Evolutionary conservation across 2,797 vertebrate species (phyloP), one percentile per base, ranked within the genome.

Genomic region (Pseudochromis fuscus): DNA sequence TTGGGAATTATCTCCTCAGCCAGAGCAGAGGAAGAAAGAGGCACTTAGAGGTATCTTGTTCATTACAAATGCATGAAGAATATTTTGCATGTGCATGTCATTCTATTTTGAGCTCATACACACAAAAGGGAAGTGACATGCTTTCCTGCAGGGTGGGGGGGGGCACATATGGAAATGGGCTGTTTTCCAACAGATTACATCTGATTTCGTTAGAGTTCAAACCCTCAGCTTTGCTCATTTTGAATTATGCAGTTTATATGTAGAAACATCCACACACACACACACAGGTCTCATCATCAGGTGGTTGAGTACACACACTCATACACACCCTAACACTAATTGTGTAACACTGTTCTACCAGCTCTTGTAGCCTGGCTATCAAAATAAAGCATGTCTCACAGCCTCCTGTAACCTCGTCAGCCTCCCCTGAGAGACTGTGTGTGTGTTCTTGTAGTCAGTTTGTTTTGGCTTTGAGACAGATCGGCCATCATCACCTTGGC

Each of bases 401-500:
- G 76, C 85, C 89, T 77, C 45, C 66, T 37, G 60, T 91, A 90
- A 89, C 90, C 89, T 86, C 77, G 66, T 80, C 83, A 71, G 62
- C 67, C 81, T 87, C 84, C 78, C 89, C 21, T 5, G 84, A 84
- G 87, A 80, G 75, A 35, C 67, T 46, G 31, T 51, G 74, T 75
- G 86, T 87, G 85, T 88, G 86, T 85, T 83, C 85, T 88, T 77
- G 10, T 77, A 73, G 82, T 83, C 84, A 42, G 92, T 94, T 93
- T 94, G 92, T 91, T 94, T 94, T 94, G 94, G 94, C 93, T 92
- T 88, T 82, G 72, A 89, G 91, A 93, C 91, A 93, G 93, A 92
- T 93, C 86, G 62, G 83, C 92, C 93, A 94, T 95, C 93, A 95
- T 94, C 93, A 94, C 93, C 93, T 93, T 92, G 91, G 91, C 93